Evolutionary conservation across 2,888 invertebrate species (phyloP).

Genomic region (Eupithecia subfuscata): DNA sequence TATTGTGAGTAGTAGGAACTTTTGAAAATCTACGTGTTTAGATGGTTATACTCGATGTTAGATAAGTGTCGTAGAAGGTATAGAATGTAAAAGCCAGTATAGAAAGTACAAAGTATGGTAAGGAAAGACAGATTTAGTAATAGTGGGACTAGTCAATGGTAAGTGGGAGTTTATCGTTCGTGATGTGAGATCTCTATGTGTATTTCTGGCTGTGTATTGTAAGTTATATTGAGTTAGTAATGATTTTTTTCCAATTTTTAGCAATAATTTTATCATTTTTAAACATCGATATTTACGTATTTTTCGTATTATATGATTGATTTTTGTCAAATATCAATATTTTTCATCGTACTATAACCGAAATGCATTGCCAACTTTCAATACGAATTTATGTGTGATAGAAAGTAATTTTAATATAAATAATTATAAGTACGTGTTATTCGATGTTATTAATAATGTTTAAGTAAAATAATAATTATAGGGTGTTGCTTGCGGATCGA

Average conservation of each 20-base stretch:
- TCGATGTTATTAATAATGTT: slow-evolving; percentile 47
- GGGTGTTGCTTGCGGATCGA: neutral
- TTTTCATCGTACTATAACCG: slow-evolving; percentile 19
- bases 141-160: slow-evolving; percentile 56
- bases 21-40: slow-evolving; percentile 53
- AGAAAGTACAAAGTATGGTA: slow-evolving; percentile 45
- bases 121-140: slow-evolving; percentile 37
- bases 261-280: neutral
- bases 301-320: slow-evolving; percentile 26
- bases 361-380: slow-evolving; percentile 45
- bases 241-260: neutral
- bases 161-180: slow-evolving; percentile 35
- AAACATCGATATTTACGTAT: neutral
- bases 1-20: slow-evolving; percentile 32
- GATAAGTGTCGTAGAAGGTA: slow-evolving; percentile 39
- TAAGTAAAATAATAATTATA: slow-evolving; percentile 38
- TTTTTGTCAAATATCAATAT: slow-evolving; percentile 20
- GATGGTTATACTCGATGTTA: slow-evolving; percentile 53
- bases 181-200: slow-evolving; percentile 63
- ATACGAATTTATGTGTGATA: slow-evolving; percentile 53
- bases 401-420: slow-evolving; percentile 38
- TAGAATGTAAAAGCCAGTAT: slow-evolving; percentile 38
- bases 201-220: slow-evolving; percentile 66
- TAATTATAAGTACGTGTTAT: slow-evolving; percentile 47
- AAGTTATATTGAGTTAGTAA: slow-evolving; percentile 50